These are phyloP conservation scores for Hippopotamyrus pictus DNA, from an alignment of 2,797 vertebrate genomes.

Conservation along the genomic window DNA sequence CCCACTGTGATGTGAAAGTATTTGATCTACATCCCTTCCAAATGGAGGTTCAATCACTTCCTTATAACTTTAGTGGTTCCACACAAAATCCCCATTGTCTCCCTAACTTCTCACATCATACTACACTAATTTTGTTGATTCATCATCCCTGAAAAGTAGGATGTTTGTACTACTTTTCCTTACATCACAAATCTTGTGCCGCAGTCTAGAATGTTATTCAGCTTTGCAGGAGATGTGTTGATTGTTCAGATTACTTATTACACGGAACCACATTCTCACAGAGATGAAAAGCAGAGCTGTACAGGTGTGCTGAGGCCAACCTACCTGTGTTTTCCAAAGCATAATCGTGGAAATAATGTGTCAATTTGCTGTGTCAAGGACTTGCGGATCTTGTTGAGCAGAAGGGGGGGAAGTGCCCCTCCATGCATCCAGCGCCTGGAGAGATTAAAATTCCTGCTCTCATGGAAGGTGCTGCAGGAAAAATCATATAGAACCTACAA, in stretches of 20 bases:
- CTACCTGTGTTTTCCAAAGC: not conserved
- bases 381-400: not conserved
- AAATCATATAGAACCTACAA: not conserved
- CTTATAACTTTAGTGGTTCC: not conserved
- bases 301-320: not conserved
- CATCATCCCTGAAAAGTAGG: not conserved
- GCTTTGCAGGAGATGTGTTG: not conserved
- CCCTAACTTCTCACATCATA: not conserved
- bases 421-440: not conserved
- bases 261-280: not conserved
- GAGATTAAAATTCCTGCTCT: not conserved
- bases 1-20: not conserved
- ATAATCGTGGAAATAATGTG: not conserved
- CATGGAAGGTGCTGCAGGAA: not conserved
- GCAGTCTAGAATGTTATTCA: not conserved
- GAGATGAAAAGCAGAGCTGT: not conserved
- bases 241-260: not conserved
- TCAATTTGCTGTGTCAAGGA: not conserved
- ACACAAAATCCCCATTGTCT: not conserved
- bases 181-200: not conserved
- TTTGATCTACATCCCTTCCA: not conserved
- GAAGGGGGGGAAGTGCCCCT: not conserved
- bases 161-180: not conserved
- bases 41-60: not conserved
- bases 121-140: not conserved